Conservation (phyloP, 2,888 invertebrate species). For the Sclerodermus sp. region DNA sequence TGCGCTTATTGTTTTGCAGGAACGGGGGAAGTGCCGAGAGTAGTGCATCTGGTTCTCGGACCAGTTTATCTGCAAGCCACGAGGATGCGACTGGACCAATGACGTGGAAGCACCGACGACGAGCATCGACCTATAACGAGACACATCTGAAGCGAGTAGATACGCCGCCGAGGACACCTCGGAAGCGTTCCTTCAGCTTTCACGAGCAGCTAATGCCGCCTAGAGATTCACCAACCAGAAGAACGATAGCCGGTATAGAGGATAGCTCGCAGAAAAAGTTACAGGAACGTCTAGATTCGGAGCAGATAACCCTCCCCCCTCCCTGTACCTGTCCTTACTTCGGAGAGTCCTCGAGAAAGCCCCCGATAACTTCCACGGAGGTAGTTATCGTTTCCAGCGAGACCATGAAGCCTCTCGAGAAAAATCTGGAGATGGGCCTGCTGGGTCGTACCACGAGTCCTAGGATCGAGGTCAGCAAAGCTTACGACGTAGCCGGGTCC, state of each 20-base stretch:
- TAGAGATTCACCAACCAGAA: slow-evolving; percentile 15
- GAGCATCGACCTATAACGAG: slow-evolving; percentile 61
- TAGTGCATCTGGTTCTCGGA: slow-evolving; percentile 40
- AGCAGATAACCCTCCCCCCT: slow-evolving; percentile 62
- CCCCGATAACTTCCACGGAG: slow-evolving; percentile 58
- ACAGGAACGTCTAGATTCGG: slow-evolving; percentile 4
- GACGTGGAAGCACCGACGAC: slow-evolving; percentile 44
- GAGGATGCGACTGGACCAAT: slow-evolving; percentile 32
- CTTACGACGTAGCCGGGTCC: slow-evolving; percentile 42
- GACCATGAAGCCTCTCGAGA: slow-evolving; percentile 54
- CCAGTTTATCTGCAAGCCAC: slow-evolving; percentile 34
- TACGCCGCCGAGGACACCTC: slow-evolving; percentile 51
- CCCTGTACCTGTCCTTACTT: slow-evolving; percentile 83
- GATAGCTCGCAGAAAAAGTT: slow-evolving; percentile 8
- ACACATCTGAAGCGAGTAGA: slow-evolving; percentile 54
- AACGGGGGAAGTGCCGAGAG: slow-evolving; percentile 37
- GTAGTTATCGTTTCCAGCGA: slow-evolving; percentile 64
- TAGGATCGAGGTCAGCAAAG: slow-evolving; percentile 59
- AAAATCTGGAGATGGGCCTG: slow-evolving; percentile 22
- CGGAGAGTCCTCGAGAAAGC: slow-evolving; percentile 67
- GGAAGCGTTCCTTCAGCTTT: slow-evolving; percentile 60
- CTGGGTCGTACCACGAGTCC: slow-evolving; percentile 34
- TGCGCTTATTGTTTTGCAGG: slow-evolving; percentile 26
- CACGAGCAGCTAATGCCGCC: slow-evolving; percentile 52
- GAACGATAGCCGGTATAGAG: slow-evolving; percentile 25